Base-by-base conservation (phyloP, 64 coral and sea anemone species). In the Acropora tenuis region DNA sequence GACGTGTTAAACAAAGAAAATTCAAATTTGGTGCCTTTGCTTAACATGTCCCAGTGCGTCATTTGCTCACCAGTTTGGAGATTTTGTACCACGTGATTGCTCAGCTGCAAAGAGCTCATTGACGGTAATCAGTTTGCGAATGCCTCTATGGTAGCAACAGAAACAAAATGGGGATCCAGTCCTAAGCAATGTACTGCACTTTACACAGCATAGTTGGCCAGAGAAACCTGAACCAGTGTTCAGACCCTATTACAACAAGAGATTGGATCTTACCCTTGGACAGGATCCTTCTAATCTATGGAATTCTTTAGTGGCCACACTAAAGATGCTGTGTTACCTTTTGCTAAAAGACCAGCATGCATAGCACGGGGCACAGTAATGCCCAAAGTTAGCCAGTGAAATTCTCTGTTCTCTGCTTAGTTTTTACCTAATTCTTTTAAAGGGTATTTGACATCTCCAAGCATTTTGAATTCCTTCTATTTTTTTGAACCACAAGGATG, bases 171-270 rank as follows among this genome's bases (percentile, higher is more conserved):
- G 82, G 18, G 71, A 92, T 59, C 71, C 52, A 78, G 48, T 78
- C 48, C 68, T 92, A 17, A 78, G 90, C 43, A 92, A 92, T 69
- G 90, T 77, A 1, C 59, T 92, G 6, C 19, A 92, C 46, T 92
- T n/a, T 20, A 87, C 90, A 19, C 52, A 78, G 66, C 6, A 92
- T 42, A 41, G 74, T 16, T 92, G 90, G 82, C 81, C 90, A 12
- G 73, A 78, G 1, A 77, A 86, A 15, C 73, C 74, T 43, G 82
- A 48, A 2, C 50, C 80, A 11, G 82, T 63, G 65, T 79, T 52
- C 16, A 13, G 78, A 13, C 80, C 72, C 48, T 92, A 87, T 52
- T 86, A 85, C 69, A 30, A 4, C 40, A 84, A 80, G 63, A 78
- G 90, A 17, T 79, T 92, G 1, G 91, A 87, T 42, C 84, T 87